These are phyloP conservation scores for Didymodactylos carnosus DNA, from an alignment of 2,888 invertebrate species.

Conservation along the genomic window DNA sequence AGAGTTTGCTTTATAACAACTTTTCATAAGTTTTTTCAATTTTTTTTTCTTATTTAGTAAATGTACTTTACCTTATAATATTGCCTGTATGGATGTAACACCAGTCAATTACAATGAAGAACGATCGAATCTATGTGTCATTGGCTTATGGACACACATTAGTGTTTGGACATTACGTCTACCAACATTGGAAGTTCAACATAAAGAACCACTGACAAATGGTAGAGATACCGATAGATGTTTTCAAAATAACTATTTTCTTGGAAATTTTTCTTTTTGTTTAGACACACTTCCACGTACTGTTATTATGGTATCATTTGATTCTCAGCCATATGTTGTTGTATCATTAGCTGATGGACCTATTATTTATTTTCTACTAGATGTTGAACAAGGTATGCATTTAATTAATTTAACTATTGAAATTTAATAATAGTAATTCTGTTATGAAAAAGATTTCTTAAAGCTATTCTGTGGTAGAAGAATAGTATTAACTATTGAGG, in stretches of 20 bases:
- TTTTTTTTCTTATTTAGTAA: background rate
- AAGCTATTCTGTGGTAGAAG: no score
- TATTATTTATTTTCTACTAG: conserved; percentile 77
- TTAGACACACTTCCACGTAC: conserved; percentile 86
- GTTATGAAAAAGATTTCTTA: no score
- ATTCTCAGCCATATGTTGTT: conserved; percentile 49
- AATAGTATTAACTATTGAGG: no score
- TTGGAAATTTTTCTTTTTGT: conserved; percentile 19
- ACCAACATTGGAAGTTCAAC: conserved; percentile 46
- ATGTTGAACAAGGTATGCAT: conserved; percentile 30
- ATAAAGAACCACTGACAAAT: background rate
- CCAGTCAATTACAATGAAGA: conserved; percentile 41
- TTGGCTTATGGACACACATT: conserved; percentile 91
- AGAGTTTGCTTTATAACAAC: no score
- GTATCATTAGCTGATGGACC: conserved; percentile 84
- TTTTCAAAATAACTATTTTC: no score
- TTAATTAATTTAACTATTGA: no score
- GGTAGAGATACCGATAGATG: no score
- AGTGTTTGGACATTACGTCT: conserved; percentile 64
- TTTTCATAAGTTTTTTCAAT: background rate
- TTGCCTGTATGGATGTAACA: conserved; percentile 82
- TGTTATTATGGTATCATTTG: conserved; percentile 75
- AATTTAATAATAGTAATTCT: no score
- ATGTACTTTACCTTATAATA: conserved; percentile 46
- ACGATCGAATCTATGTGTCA: conserved; percentile 56